Percentiles rank a stretch among this genome's conserved stretches.
phyloP scores from a whole-genome alignment of 2,888 invertebrate genomes.

The Callimorpha dominula region DNA sequence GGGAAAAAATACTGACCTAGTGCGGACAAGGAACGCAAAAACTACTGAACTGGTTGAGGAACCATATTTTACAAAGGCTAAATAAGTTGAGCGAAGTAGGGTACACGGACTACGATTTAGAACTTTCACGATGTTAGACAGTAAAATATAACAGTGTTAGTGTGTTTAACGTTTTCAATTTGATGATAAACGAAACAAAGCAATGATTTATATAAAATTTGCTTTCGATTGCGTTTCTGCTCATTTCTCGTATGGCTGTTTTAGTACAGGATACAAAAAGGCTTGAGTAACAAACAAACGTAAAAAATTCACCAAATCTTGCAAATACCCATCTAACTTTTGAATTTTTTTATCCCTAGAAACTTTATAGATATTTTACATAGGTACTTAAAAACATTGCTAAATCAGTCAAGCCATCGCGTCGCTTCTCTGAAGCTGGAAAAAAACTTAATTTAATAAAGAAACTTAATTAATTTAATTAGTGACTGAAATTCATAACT shows the following conservation, averaged over 20 bases:
- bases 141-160: neutral
- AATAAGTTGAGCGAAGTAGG: slow-evolving; percentile 26
- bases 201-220: neutral
- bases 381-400: too few relatives aligned
- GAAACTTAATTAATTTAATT: neutral
- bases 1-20: slow-evolving; percentile 65
- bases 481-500: neutral
- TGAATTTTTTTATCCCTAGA: too few relatives aligned
- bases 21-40: slow-evolving; percentile 38
- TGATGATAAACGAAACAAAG: neutral
- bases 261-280: neutral
- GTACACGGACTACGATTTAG: neutral
- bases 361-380: too few relatives aligned
- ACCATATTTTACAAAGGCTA: neutral
- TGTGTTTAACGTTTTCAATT: too few relatives aligned
- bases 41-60: slow-evolving; percentile 11
- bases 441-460: neutral
- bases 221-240: neutral
- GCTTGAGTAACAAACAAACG: neutral
- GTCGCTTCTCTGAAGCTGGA: neutral
- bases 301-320: too few relatives aligned
- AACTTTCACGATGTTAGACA: neutral
- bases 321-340: too few relatives aligned
- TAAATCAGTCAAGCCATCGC: too few relatives aligned
- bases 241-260: neutral